Base-by-base conservation (phyloP, 2,113 vertebrate species). In the Sander lucioperca region DNA sequence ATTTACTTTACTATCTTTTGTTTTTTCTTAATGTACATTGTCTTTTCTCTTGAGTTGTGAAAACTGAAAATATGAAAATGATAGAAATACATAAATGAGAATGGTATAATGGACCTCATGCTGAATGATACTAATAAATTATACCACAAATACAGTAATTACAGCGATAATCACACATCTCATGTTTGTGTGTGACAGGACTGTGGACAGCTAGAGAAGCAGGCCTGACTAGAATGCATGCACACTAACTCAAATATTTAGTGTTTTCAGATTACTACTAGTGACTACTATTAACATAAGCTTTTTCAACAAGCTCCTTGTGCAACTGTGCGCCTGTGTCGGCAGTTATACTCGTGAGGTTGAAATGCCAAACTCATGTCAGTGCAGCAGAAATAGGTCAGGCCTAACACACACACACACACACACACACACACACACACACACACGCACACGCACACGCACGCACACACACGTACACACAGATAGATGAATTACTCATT, bases 401-500 rank as follows among this genome's bases (percentile, higher is more conserved):
- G 82, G 56, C 75, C 51, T 30, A 67, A 65, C 33, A 54, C 77
- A 53, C 80, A 82, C 65, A 33, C 33, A 33, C 33, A 61, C 79
- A 64, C 63, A 79, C 79, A 45, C 62, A 78, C 62, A 83, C 59
- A 64, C 63, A 53, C 68, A 58, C 74, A 68, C 27, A 74, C 70
- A 67, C 88, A 30, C 30, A 30, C 30, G 4, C 30, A 30, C 30
- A 30, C 30, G 4, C 30, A 77, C 62, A 74, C 78, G 58, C 57
- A 70, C 51, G 47, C 66, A 69, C 54, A 74, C 36, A 59, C 18
- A 33, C 61, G 25, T 2, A 75, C 68, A 68, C 84, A 86, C 79
- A 85, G 66, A 88, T 57, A 89, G 79, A 89, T 79, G 89, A 91
- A 94, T 95, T 90, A 95, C 94, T 84, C 86, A 95, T 94, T 96